Percentiles rank a stretch among this genome's conserved stretches.
phyloP scores from a whole-genome alignment of 2,797 vertebrate genomes.

The Rhyacichthys aspro region DNA sequence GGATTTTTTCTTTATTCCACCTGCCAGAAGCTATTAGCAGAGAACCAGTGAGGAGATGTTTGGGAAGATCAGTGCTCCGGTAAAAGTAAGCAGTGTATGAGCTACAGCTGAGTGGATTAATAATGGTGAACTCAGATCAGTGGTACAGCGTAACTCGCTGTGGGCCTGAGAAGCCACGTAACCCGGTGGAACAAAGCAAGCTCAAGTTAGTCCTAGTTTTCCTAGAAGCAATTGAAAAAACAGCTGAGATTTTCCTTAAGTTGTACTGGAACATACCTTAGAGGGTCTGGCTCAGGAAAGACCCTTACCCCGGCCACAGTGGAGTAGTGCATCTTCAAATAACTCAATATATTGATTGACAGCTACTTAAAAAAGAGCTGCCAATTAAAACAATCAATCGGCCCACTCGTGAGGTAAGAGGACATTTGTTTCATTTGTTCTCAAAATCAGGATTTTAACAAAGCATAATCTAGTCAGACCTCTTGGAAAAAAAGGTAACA shows the following conservation, averaged over 20 bases:
- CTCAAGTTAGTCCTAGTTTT: neutral
- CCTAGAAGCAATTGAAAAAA: neutral
- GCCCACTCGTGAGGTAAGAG: constrained; percentile 3
- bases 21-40: constrained; percentile 53
- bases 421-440: constrained; percentile 9
- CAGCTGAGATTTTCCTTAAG: neutral
- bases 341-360: constrained; percentile 13
- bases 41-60: constrained; percentile 27
- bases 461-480: too few relatives aligned
- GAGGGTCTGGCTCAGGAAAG: neutral
- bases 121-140: constrained; percentile 5
- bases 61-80: constrained; percentile 25
- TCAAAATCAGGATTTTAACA: constrained; percentile 3
- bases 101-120: constrained; percentile 15
- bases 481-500: too few relatives aligned
- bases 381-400: constrained; percentile 1
- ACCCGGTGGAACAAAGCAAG: neutral
- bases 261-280: neutral
- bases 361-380: constrained; percentile 9
- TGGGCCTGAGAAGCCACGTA: constrained; percentile 1
- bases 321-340: constrained; percentile 10
- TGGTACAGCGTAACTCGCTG: constrained; percentile 3
- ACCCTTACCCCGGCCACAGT: constrained; percentile 3
- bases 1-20: constrained; percentile 64
- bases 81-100: constrained; percentile 38